A percentile compares a stretch with the other conserved stretches of the same genome.
Conservation (phyloP, 1,140 invertebrate species). For the Drosophila kikkawai region DNA sequence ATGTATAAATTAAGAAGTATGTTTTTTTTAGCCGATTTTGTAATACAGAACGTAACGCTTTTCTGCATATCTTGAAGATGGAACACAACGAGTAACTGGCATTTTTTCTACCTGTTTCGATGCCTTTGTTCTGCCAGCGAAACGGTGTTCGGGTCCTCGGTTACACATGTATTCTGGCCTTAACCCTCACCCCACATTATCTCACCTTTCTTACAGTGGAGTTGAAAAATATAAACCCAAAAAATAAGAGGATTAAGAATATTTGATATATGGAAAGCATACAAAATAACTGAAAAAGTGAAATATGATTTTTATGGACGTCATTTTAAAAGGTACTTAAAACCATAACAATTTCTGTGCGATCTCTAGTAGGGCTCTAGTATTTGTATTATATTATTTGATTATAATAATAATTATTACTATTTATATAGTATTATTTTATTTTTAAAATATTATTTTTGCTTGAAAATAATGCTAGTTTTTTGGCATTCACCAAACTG, state of each 20-base stretch:
- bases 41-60: neutral
- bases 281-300: too few relatives aligned
- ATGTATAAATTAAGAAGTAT: neutral
- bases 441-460: neutral
- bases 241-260: neutral
- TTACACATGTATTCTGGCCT: neutral
- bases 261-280: neutral
- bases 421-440: neutral
- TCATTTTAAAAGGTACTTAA: too few relatives aligned
- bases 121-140: constrained; percentile 11
- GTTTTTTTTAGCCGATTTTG: neutral
- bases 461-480: neutral
- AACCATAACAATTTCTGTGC: too few relatives aligned
- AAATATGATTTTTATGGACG: too few relatives aligned
- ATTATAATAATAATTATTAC: neutral
- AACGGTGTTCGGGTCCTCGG: constrained; percentile 6
- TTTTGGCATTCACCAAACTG: too few relatives aligned
- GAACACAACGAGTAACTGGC: constrained; percentile 16
- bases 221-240: neutral
- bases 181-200: neutral
- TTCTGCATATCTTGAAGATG: neutral
- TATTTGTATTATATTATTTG: neutral
- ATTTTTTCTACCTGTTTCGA: constrained; percentile 24
- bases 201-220: neutral
- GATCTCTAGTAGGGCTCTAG: too few relatives aligned